These are phyloP conservation scores for Poeciliopsis gracilis DNA, from an alignment of 2,797 vertebrate genomes.

Conservation along the genomic window DNA sequence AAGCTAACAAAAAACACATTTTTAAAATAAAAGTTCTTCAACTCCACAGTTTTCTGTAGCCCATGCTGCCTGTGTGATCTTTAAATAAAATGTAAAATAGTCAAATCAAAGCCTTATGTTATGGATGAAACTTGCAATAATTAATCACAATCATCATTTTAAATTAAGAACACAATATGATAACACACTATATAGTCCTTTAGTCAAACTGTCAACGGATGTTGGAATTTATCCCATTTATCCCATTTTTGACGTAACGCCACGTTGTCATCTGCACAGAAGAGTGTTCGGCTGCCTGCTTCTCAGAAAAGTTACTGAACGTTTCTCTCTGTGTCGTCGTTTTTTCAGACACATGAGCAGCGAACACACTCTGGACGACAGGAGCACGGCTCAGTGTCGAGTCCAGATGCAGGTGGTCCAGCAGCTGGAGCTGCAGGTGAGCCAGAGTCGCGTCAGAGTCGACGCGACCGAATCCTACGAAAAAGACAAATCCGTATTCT, in stretches of 20 bases:
- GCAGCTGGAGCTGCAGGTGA: conserved; percentile 93
- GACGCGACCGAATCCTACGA: not conserved
- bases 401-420: conserved; percentile 97
- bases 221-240: not conserved
- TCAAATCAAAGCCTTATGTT: not conserved
- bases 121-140: not conserved
- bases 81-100: not conserved
- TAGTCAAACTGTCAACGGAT: not conserved
- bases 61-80: not conserved
- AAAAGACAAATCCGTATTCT: not conserved
- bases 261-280: not conserved
- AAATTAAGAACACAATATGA: not conserved
- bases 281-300: not conserved
- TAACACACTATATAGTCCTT: not conserved
- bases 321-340: not conserved
- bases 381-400: conserved; percentile 93
- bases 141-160: not conserved
- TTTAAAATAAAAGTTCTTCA: not conserved
- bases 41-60: not conserved
- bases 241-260: not conserved
- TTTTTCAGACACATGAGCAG: conserved; percentile 88
- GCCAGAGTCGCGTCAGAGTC: not conserved
- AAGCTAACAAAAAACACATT: not conserved
- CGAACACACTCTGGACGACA: conserved; percentile 92
- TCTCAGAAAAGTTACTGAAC: not conserved